phyloP scores from a whole-genome alignment of 1,140 invertebrate genomes.

The Scaptomyza hsui region DNA sequence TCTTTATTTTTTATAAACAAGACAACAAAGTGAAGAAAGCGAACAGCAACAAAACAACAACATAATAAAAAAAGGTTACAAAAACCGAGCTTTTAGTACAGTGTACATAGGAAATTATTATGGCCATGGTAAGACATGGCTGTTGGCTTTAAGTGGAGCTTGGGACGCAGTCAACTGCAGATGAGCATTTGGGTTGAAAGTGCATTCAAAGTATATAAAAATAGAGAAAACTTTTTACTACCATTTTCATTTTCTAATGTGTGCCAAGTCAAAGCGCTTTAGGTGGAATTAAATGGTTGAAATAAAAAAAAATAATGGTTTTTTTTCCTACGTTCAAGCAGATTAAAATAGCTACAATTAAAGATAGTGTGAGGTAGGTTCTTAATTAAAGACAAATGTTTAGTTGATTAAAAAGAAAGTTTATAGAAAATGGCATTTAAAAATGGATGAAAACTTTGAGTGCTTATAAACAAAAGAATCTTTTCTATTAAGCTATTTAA shows the following conservation, averaged over 20 bases:
- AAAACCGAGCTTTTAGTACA: slow-evolving; percentile 42
- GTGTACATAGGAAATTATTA: slow-evolving; percentile 38
- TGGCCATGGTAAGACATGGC: background rate
- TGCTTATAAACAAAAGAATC: background rate
- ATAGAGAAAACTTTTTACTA: slow-evolving; percentile 1
- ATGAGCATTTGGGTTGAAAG: slow-evolving; percentile 75
- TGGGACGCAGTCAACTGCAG: slow-evolving; percentile 64
- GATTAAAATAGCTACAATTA: too few species aligned
- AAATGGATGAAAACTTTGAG: background rate
- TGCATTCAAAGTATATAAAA: slow-evolving; percentile 33
- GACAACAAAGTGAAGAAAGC: slow-evolving; percentile 53
- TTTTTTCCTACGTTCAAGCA: background rate
- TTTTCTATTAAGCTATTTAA: background rate
- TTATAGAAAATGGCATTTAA: background rate
- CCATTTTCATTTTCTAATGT: slow-evolving; percentile 18
- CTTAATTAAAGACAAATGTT: background rate
- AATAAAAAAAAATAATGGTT: slow-evolving; percentile 16
- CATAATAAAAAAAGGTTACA: slow-evolving; percentile 57
- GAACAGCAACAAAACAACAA: slow-evolving; percentile 44
- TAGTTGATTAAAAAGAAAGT: background rate
- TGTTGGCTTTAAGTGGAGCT: background rate
- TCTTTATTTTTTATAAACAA: slow-evolving; percentile 42
- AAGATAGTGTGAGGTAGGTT: background rate
- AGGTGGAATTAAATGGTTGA: slow-evolving; percentile 36
- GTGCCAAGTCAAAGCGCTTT: slow-evolving; percentile 23